A percentile compares a stretch with the other conserved stretches of the same genome.
Conservation (phyloP, 2,113 vertebrate genomes). For the Callopanchax toddi region DNA sequence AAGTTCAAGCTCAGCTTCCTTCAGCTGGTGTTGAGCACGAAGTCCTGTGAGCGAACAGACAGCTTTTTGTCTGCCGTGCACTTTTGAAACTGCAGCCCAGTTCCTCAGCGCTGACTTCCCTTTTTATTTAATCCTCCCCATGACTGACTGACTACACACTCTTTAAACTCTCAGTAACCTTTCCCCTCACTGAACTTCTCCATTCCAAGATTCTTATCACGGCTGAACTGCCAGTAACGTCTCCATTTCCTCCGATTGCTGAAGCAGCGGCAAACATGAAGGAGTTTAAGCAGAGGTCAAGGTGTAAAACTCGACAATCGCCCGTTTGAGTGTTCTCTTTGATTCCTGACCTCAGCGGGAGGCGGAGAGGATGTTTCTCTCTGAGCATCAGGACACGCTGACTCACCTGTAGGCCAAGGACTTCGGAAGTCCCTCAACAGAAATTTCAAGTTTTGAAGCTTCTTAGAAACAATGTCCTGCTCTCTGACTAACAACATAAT, state of each 20-base stretch:
- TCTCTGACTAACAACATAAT: slow-evolving; percentile 57
- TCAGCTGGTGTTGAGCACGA: slow-evolving; percentile 45
- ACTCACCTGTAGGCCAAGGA: slow-evolving; percentile 53
- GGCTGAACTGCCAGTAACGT: slow-evolving; percentile 78
- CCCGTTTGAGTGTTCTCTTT: slow-evolving; percentile 75
- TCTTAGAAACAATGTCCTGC: slow-evolving; percentile 55
- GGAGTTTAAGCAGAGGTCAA: slow-evolving; percentile 76
- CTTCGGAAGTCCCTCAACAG: slow-evolving; percentile 38
- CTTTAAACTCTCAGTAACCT: slow-evolving; percentile 80
- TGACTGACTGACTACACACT: slow-evolving; percentile 76
- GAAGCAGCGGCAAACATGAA: slow-evolving; percentile 64
- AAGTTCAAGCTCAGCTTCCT: slow-evolving; percentile 66
- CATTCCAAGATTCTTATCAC: slow-evolving; percentile 82
- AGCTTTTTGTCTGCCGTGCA: slow-evolving; percentile 70
- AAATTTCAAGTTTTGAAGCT: slow-evolving; percentile 49
- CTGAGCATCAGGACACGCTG: slow-evolving; percentile 40
- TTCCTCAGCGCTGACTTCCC: slow-evolving; percentile 69
- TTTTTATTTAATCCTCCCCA: slow-evolving; percentile 77
- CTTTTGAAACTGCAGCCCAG: slow-evolving; percentile 63
- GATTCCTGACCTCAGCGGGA: slow-evolving; percentile 67
- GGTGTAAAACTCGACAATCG: slow-evolving; percentile 76
- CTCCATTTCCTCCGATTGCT: slow-evolving; percentile 73
- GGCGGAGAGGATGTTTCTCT: slow-evolving; percentile 56
- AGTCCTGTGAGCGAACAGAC: slow-evolving; percentile 68
- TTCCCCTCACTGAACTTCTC: slow-evolving; percentile 78